Evolutionary conservation across 1,140 invertebrate genomes (phyloP).

Genomic region (Coenobita brevimanus): DNA sequence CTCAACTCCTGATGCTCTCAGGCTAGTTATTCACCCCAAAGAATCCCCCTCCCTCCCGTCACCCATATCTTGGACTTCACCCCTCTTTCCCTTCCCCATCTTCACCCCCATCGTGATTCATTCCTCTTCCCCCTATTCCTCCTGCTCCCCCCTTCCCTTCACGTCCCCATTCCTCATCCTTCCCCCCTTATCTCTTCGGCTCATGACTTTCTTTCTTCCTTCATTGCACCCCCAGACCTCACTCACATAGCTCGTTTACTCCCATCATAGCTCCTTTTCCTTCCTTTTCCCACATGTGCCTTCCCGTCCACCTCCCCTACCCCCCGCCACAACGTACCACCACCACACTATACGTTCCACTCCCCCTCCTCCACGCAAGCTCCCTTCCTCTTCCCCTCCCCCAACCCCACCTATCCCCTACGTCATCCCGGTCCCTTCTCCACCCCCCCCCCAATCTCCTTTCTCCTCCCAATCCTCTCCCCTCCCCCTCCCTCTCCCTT

Average conservation of each 20-base stretch:
- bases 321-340: neutral
- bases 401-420: no score
- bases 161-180: neutral
- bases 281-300: no score
- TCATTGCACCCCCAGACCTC: no score
- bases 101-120: neutral
- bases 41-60: neutral
- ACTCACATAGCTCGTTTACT: no score
- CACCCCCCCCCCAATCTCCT: no score
- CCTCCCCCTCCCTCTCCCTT: no score
- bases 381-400: neutral
- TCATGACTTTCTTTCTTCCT: no score
- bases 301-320: neutral
- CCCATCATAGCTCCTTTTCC: no score
- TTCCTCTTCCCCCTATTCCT: neutral
- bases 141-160: neutral
- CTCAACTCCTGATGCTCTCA: neutral
- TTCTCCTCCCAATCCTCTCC: neutral
- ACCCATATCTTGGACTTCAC: no score
- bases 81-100: no score
- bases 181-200: no score
- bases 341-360: neutral
- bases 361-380: neutral
- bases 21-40: neutral
- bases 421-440: no score